Percentiles rank a stretch among this genome's conserved stretches.
Conservation (phyloP, 1,140 invertebrate species). For the Trachelipus rathkii region DNA sequence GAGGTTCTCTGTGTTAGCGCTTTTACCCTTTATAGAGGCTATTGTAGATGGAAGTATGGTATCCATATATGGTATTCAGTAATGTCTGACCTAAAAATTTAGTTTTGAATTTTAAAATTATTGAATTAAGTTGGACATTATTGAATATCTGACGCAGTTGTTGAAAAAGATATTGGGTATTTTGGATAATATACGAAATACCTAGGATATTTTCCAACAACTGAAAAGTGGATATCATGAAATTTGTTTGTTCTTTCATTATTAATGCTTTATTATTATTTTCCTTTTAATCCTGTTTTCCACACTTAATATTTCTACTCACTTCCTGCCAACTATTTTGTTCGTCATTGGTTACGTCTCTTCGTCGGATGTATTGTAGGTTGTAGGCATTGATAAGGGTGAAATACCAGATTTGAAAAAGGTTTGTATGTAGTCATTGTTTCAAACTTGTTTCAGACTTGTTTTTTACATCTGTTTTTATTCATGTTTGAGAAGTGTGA, state of each 20-base stretch:
- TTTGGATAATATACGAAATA: too few species aligned
- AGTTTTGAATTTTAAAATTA: too few species aligned
- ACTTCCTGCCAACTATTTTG: background rate
- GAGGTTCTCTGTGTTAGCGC: background rate
- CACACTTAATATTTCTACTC: background rate
- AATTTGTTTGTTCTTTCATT: constrained; percentile 7
- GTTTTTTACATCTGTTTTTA: background rate
- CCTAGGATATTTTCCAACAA: too few species aligned
- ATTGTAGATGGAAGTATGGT: too few species aligned
- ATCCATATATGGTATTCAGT: too few species aligned
- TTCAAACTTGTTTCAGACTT: too few species aligned
- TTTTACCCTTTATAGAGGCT: too few species aligned
- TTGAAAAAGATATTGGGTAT: too few species aligned
- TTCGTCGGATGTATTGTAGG: constrained; percentile 58
- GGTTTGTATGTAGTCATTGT: constrained; percentile 51
- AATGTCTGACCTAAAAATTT: too few species aligned
- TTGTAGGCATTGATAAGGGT: constrained; percentile 97
- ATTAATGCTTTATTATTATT: background rate
- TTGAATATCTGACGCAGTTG: too few species aligned
- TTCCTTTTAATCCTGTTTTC: background rate
- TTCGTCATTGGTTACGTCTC: constrained; percentile 19
- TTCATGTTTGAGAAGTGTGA: background rate
- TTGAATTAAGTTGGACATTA: too few species aligned
- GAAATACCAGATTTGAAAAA: constrained; percentile 98
- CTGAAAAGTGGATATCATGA: too few species aligned